Base-by-base conservation (phyloP, 23 tunicate genomes). In the Diplosoma virens region DNA sequence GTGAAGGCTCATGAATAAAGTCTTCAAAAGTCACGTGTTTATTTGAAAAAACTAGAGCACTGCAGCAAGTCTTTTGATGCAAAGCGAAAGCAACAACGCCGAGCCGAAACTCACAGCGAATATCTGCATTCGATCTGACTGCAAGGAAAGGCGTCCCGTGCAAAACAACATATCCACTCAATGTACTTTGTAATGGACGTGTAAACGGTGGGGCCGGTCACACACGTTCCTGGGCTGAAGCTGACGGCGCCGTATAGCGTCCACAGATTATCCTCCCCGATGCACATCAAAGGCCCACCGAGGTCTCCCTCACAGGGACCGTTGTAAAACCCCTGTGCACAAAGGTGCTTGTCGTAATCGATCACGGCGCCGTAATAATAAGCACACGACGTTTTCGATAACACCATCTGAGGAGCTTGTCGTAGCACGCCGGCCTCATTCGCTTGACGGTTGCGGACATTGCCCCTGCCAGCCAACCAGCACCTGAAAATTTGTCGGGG, bases 381-480 rank as follows among this genome's bases (percentile, higher is more conserved):
- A 32, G 20, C 54, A 47, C 96, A 82, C 0, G 47, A 35, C 1
- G 33, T 16, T 50, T 82, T 28, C 0, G 88, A 77, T 0, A 70
- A 48, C 21, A 89, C 63, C 22, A 58, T 32, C 60, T 59, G 84
- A 2, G 77, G 34, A 0, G 53, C 37, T 65, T 82, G 96, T 55
- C 78, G 82, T 32, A 82, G 45, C 5, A 67, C 84, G 30, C 16
- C 70, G 2, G 58, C 76, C 6, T 41, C 14, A 9, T 41, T 41
- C 50, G 23, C 17, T 9, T n/a, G 17, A 4, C 25, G 23, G 23
- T 55, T 55, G n/a, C 5, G 23, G 17, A 55, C 76, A 25, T 36
- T 75, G n/a, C 95, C 95, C 95, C 95, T 81, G 14, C 95, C 95
- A 24, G 79, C 55, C 14, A 79, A 74, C 95, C 95, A 87, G 78